phyloP scores from a whole-genome alignment of 2,113 vertebrate species.

The Apteryx mantelli region DNA sequence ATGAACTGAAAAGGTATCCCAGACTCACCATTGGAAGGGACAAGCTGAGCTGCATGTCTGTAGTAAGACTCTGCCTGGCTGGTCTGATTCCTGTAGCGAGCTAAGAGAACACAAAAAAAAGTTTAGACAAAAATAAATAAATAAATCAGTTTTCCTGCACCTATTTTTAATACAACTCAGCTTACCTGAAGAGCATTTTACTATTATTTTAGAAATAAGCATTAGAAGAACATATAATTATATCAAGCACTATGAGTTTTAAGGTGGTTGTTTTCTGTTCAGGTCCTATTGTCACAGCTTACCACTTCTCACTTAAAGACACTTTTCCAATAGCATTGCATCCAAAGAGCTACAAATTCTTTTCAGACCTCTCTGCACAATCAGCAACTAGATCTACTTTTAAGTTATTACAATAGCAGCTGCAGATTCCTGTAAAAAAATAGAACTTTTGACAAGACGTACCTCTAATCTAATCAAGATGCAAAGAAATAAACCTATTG shows the following conservation, averaged over 20 bases:
- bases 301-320: slow-evolving; percentile 22
- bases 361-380: not conserved
- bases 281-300: slow-evolving; percentile 39
- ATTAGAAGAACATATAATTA: slow-evolving; percentile 34
- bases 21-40: slow-evolving; percentile 96
- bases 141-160: not conserved
- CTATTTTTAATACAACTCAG: not conserved
- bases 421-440: not conserved
- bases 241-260: not conserved
- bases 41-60: slow-evolving; percentile 97
- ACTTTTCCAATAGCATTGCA: not conserved
- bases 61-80: slow-evolving; percentile 99
- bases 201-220: slow-evolving; percentile 39
- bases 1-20: not conserved
- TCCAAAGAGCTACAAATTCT: not conserved
- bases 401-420: not conserved
- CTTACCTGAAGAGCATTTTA: slow-evolving; percentile 12
- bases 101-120: slow-evolving; percentile 68
- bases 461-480: not conserved
- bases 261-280: slow-evolving; percentile 15
- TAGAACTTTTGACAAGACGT: not conserved
- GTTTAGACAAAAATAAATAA: not conserved
- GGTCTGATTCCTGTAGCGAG: slow-evolving; percentile 98
- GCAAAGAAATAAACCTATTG: not conserved
- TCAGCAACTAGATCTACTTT: not conserved